Conservation (phyloP, 2,113 vertebrate genomes). For the Leptodactylus fuscus region DNA sequence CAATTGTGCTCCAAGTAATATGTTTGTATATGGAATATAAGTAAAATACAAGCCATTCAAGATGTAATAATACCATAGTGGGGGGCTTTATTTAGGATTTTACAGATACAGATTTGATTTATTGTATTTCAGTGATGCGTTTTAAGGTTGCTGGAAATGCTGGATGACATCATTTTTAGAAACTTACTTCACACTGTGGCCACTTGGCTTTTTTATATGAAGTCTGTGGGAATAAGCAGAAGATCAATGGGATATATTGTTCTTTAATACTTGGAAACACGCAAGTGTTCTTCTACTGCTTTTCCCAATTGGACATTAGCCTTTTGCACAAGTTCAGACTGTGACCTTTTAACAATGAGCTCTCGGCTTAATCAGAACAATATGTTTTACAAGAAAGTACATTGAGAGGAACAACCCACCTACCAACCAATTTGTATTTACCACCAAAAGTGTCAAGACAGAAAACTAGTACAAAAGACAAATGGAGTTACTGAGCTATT, state of each 20-base stretch:
- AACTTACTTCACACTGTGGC: conserved; percentile 14
- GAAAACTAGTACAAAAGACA: background rate
- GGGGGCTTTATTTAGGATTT: background rate
- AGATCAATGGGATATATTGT: conserved; percentile 45
- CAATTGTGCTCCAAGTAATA: background rate
- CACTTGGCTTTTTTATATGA: conserved; percentile 12
- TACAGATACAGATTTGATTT: conserved; percentile 14
- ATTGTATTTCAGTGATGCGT: conserved; percentile 16
- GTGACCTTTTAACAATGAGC: conserved; percentile 34
- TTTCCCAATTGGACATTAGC: conserved; percentile 45
- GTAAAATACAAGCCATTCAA: background rate
- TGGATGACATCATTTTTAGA: conserved; percentile 33
- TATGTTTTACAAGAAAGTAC: conserved; percentile 26
- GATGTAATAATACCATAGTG: background rate
- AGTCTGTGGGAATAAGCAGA: conserved; percentile 6
- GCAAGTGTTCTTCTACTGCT: conserved; percentile 13
- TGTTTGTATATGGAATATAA: background rate
- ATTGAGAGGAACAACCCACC: background rate
- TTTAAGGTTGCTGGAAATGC: background rate
- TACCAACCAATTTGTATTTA: background rate
- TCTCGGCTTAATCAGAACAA: conserved; percentile 41
- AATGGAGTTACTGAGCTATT: background rate
- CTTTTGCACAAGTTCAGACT: conserved; percentile 31
- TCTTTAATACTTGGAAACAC: conserved; percentile 44
- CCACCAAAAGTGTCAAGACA: background rate